Percentiles rank a stretch among this genome's conserved stretches.
These are phyloP conservation scores for Numenius phaeopus DNA, from an alignment of 2,797 vertebrate species.

Conservation along the genomic window DNA sequence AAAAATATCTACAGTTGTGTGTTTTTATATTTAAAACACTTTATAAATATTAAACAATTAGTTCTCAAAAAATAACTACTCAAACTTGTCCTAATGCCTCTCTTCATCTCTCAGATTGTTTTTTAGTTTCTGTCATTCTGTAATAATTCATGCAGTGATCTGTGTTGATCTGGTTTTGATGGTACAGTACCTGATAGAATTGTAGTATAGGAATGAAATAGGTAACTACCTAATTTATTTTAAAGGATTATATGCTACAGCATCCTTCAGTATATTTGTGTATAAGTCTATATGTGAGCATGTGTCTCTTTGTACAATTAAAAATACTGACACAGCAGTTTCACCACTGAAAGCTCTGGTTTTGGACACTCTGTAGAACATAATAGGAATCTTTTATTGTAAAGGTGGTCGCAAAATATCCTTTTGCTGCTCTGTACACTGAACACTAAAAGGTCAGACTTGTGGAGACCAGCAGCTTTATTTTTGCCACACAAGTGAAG, in stretches of 20 bases:
- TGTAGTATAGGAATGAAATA: not conserved
- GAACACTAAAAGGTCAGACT: not conserved
- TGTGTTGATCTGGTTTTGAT: not conserved
- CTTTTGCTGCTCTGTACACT: not conserved
- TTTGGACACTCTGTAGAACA: not conserved
- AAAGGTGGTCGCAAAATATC: not conserved
- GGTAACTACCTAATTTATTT: not conserved
- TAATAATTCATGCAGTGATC: not conserved
- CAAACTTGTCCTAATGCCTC: not conserved
- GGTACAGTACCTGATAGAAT: not conserved
- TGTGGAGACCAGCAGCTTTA: not conserved
- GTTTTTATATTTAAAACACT: not conserved
- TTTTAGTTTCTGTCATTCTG: not conserved
- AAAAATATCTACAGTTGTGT: not conserved
- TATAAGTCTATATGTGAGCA: not conserved
- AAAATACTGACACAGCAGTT: not conserved
- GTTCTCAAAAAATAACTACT: not conserved
- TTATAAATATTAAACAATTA: not conserved
- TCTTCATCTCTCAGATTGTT: not conserved
- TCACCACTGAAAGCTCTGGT: not conserved
- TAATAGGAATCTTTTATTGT: not conserved
- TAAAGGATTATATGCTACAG: not conserved
- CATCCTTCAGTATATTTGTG: not conserved
- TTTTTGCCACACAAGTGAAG: not conserved
- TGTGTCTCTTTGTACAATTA: not conserved